Conservation (phyloP, 1,140 invertebrate genomes). For the Periplaneta americana region DNA sequence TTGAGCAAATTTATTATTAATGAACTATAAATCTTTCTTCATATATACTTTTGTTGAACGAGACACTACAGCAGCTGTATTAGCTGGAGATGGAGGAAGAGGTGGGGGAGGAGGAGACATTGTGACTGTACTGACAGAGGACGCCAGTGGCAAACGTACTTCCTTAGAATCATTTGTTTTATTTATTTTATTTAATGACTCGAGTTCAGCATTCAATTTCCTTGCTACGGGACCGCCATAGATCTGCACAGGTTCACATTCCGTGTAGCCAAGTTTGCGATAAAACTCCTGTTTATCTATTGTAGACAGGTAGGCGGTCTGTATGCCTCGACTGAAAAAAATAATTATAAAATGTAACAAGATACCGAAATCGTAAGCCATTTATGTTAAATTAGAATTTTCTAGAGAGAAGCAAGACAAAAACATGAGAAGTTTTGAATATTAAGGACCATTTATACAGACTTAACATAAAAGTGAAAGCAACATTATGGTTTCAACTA, state of each 20-base stretch:
- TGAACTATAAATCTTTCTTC: neutral
- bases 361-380: too few relatives aligned
- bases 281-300: conserved; percentile 74
- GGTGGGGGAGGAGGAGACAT: conserved; percentile 1
- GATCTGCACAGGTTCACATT: conserved; percentile 61
- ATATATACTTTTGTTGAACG: neutral
- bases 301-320: conserved; percentile 65
- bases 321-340: conserved; percentile 43
- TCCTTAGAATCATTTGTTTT: too few relatives aligned
- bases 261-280: conserved; percentile 61
- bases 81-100: neutral
- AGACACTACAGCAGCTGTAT: neutral
- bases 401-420: too few relatives aligned
- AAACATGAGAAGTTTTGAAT: too few relatives aligned
- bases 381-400: too few relatives aligned
- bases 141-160: too few relatives aligned
- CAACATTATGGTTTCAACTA: too few relatives aligned
- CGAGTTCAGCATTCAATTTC: neutral
- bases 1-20: too few relatives aligned
- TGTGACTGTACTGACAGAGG: neutral
- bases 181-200: neutral
- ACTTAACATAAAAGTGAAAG: too few relatives aligned
- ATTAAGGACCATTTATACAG: too few relatives aligned
- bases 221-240: conserved; percentile 41
- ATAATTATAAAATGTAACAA: too few relatives aligned